Evolutionary conservation across 2,113 vertebrate species (phyloP), one percentile per base, ranked within the genome.

Genomic region (Pangasianodon gigas): DNA sequence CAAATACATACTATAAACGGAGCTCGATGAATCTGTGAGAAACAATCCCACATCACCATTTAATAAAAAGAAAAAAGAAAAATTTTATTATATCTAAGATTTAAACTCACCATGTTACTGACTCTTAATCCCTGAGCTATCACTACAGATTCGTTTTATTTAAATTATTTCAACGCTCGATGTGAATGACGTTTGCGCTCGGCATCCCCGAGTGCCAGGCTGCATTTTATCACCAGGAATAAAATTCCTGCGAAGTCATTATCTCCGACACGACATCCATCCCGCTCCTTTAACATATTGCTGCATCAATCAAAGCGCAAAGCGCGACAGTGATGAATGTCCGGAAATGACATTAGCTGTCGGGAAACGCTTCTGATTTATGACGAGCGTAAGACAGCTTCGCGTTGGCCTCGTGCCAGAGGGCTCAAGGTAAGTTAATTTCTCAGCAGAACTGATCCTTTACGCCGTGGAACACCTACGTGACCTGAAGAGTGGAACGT

Each of bases 201-300:
- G 19, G 32, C n/a, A 44, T 44, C 56, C 21, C 21, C 26, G 82
- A 62, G 37, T 19, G 1, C 37, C 82, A 1, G 82, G 21, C 21
- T 58, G 54, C 54, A 24, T 83, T 58, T 60, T 60, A 60, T 84
- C 37, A 60, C 52, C 81, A 26, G 52, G 54, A 84, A 62, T 84
- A 60, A 84, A 84, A 84, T 29, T 6, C 32, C 37, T 1, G 79
- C 29, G 79, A 32, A 18, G 81, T 84, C 81, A 60, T 84, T 84
- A 84, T 84, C 82, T 41, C 82, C 82, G 7, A 44, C 54, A 84
- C 56, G 54, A 6, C 56, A 84, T 41, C 54, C 82, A 84, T 56
- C 56, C 56, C 10, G 37, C 37, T 60, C 82, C 56, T 84, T 60
- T 62, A 84, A 60, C 37, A 44, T 84, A 60, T 44, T 44, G 37